phyloP scores from a whole-genome alignment of 2,113 vertebrate genomes.

The Sinocyclocheilus maitianheensis region DNA sequence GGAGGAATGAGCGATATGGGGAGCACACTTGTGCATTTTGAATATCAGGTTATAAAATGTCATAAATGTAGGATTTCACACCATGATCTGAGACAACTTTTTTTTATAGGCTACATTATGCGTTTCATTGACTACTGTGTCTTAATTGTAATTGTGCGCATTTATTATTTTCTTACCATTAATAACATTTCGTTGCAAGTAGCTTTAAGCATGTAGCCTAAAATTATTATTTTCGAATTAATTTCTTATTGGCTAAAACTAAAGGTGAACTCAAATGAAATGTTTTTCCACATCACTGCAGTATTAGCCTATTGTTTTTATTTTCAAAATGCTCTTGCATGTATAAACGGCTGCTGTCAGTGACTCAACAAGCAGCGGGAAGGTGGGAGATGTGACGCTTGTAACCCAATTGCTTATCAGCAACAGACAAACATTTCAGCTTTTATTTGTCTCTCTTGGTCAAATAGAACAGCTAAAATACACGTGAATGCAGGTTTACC shows the following conservation, averaged over 20 bases:
- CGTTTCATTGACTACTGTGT: too few species aligned
- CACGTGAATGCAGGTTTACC: background rate
- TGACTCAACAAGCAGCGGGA: constrained; percentile 11
- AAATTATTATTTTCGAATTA: too few species aligned
- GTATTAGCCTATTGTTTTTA: background rate
- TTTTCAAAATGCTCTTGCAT: background rate
- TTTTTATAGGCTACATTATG: too few species aligned
- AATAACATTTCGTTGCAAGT: too few species aligned
- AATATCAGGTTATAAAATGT: background rate
- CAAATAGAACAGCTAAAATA: background rate
- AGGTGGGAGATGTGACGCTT: constrained; percentile 53
- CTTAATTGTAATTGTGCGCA: too few species aligned
- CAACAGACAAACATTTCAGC: constrained; percentile 53
- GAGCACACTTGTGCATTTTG: background rate
- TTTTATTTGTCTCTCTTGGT: constrained; percentile 21
- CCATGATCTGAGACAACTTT: too few species aligned
- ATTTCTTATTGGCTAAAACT: too few species aligned
- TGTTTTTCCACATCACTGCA: background rate
- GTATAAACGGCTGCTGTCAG: background rate
- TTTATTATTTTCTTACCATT: too few species aligned
- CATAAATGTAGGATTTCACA: too few species aligned
- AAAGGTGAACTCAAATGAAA: background rate
- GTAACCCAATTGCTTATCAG: constrained; percentile 42
- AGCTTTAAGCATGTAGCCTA: too few species aligned
- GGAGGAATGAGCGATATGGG: too few species aligned